These are phyloP conservation scores for Xanthorhoe spadicearia DNA, from an alignment of 2,888 invertebrate species.

Conservation along the genomic window DNA sequence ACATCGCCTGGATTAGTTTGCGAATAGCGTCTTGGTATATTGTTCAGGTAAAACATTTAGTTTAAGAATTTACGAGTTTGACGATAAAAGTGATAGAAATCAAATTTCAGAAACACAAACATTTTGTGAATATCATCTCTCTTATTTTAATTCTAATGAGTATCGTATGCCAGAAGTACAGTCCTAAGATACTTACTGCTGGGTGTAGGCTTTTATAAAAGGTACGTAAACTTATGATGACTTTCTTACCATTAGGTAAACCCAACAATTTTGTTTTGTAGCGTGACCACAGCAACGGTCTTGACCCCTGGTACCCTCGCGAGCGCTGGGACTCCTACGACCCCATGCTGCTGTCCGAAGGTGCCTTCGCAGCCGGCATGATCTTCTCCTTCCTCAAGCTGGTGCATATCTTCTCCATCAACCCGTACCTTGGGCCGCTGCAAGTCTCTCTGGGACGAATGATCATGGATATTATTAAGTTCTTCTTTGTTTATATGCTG, in stretches of 20 bases:
- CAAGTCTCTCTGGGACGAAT: conserved; percentile 97
- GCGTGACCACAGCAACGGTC: conserved; percentile 88
- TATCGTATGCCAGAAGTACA: no score
- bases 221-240: no score
- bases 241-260: no score
- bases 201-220: no score
- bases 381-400: conserved; percentile 97
- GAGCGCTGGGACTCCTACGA: conserved; percentile 98
- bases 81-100: no score
- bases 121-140: no score
- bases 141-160: no score
- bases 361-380: conserved; percentile 98
- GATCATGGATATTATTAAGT: conserved; percentile 97
- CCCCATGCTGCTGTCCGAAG: conserved; percentile 96
- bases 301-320: conserved; percentile 93
- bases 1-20: conserved; percentile 96
- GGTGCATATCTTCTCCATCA: conserved; percentile 98
- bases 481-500: conserved; percentile 96
- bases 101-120: no score
- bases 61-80: no score
- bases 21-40: conserved; percentile 94
- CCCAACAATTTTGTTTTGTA: conserved; percentile 54
- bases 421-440: conserved; percentile 96
- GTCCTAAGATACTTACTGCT: no score
- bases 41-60: conserved; percentile 88